A percentile compares a stretch with the other conserved stretches of the same genome.
These are phyloP conservation scores for Venusia cambrica DNA, from an alignment of 2,888 invertebrate genomes.

Conservation along the genomic window DNA sequence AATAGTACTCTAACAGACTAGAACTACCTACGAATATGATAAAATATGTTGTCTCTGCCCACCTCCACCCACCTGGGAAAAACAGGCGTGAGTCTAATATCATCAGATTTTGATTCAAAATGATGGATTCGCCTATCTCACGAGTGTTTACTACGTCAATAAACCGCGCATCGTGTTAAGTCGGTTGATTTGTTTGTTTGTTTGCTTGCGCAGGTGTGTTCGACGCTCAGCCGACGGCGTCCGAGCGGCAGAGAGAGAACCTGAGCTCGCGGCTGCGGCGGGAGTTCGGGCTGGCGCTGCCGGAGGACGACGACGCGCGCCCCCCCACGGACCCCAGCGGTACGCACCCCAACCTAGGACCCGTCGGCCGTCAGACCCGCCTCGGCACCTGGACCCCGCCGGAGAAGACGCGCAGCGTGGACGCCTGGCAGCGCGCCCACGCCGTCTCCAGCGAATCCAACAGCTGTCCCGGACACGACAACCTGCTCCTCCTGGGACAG, in stretches of 20 bases:
- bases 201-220: slow-evolving; percentile 83
- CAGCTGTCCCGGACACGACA: slow-evolving; percentile 10
- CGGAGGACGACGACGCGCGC: slow-evolving; percentile 84
- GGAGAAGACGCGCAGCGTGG: slow-evolving; percentile 10
- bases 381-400: slow-evolving; percentile 11
- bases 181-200: neutral
- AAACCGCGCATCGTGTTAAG: neutral
- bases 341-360: slow-evolving; percentile 25
- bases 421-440: slow-evolving; percentile 9
- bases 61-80: no score
- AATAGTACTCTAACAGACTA: no score
- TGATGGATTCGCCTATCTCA: no score
- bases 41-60: no score
- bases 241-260: slow-evolving; percentile 93
- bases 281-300: slow-evolving; percentile 88
- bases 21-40: no score
- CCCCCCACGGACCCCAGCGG: slow-evolving; percentile 55
- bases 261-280: slow-evolving; percentile 91
- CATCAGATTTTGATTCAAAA: no score
- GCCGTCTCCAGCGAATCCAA: slow-evolving; percentile 2
- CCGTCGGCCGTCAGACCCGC: slow-evolving; percentile 7
- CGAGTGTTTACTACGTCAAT: no score
- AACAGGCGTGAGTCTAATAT: no score
- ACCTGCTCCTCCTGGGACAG: slow-evolving; percentile 19
- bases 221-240: slow-evolving; percentile 91